Base-by-base conservation (phyloP, 2,797 vertebrate genomes). In the Peromyscus melanophrys region DNA sequence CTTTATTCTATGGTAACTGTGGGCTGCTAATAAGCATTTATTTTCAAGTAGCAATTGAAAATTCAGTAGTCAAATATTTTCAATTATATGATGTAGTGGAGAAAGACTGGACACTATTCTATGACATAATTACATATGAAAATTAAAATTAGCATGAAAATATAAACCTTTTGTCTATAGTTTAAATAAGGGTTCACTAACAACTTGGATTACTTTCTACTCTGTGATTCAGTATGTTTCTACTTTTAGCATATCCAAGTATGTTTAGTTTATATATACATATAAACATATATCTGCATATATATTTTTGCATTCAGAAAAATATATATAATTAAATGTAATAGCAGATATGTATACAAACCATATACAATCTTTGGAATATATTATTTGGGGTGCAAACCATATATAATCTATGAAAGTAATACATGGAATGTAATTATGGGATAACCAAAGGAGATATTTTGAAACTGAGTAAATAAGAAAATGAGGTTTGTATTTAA, bases 401-500 rank as follows among this genome's bases (percentile, higher is more conserved):
- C 17, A 23, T 31, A 85, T 71, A 31, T 82, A 59, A 78, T 61
- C 5, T 55, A 46, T n/a, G 29, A 40, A 85, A 52, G 29, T 12
- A 73, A 49, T 55, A 93, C 55, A 93, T 67, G 2, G 61, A 14
- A 75, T 76, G 29, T 21, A 85, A 89, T 78, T 93, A 77, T 63
- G 31, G 88, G 6, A 40, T 49, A 87, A 59, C 0, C 57, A 89
- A 49, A 91, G 90, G 21, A 63, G 9, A 34, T 89, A 69, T 37
- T 86, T 75, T 89, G 46, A 89, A 9, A 87, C 19, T 90, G 16
- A 94, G 73, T 92, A 25, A 94, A 77, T 82, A 92, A 76, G 29
- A 89, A 71, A 93, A 46, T 78, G 31, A 73, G 4, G 9, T 69
- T 43, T 69, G 6, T n/a, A 88, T 77, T 57, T 63, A 67, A 73